Percentiles rank a stretch among this genome's conserved stretches.
Evolutionary conservation across 2,888 invertebrate species (phyloP).

Genomic region (Dasysyrphus albostriatus): DNA sequence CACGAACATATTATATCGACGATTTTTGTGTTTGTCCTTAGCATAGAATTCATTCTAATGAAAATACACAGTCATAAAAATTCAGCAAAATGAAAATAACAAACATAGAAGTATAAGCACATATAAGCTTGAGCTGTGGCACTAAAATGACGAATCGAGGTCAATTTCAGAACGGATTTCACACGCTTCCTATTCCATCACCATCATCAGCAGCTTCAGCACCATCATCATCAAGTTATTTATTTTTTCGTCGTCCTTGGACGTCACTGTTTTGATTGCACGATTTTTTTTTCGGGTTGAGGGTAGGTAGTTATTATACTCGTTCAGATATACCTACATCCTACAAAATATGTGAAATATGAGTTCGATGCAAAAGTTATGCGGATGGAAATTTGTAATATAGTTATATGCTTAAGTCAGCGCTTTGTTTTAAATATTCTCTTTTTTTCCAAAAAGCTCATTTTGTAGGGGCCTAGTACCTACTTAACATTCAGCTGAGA

Average conservation of each 20-base stretch:
- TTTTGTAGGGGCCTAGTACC: too few species aligned
- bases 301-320: not conserved
- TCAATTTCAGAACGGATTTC: constrained; percentile 67
- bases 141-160: constrained; percentile 73
- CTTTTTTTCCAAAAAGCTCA: not conserved
- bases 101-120: constrained; percentile 20
- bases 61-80: constrained; percentile 59
- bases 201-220: constrained; percentile 26
- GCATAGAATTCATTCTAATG: constrained; percentile 43
- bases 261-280: constrained; percentile 8
- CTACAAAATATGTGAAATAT: not conserved
- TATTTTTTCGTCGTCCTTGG: constrained; percentile 60
- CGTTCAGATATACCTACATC: too few species aligned
- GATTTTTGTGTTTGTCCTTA: constrained; percentile 26
- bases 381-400: not conserved
- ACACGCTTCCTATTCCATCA: constrained; percentile 60
- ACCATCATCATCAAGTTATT: constrained; percentile 42
- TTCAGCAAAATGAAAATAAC: constrained; percentile 52
- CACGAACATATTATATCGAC: not conserved
- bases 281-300: not conserved
- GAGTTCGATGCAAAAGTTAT: constrained; percentile 7
- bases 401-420: constrained; percentile 14
- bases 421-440: constrained; percentile 41
- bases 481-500: too few species aligned
- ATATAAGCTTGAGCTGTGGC: constrained; percentile 23